These are phyloP conservation scores for Drosophila algonquin DNA, from an alignment of 2,888 invertebrate species.

Conservation along the genomic window DNA sequence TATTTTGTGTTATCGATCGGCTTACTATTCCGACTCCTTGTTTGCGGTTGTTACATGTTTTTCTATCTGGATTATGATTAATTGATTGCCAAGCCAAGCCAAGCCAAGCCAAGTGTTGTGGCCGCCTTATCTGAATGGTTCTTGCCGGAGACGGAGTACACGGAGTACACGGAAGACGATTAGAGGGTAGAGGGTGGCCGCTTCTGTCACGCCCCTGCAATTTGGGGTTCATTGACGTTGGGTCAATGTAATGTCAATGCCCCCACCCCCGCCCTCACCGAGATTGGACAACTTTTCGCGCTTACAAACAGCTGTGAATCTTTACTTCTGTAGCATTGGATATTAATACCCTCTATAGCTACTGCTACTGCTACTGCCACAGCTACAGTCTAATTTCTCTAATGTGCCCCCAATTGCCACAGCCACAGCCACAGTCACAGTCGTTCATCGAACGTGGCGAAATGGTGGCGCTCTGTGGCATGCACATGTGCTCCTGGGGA, in stretches of 20 bases:
- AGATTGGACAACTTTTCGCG: conserved; percentile 13
- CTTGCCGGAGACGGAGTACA: too few species aligned
- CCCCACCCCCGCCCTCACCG: too few species aligned
- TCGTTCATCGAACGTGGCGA: conserved; percentile 28
- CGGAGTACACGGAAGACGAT: conserved; percentile 8
- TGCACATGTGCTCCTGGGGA: conserved; percentile 24
- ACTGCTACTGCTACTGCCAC: too few species aligned
- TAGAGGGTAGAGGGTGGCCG: neutral
- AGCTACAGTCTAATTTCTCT: too few species aligned
- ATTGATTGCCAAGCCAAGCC: conserved; percentile 69
- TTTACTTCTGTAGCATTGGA: neutral
- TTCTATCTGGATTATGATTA: conserved; percentile 74
- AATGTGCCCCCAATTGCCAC: too few species aligned
- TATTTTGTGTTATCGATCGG: conserved; percentile 60
- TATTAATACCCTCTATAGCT: too few species aligned
- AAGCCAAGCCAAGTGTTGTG: conserved; percentile 51
- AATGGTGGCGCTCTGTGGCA: conserved; percentile 28
- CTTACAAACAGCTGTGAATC: conserved; percentile 61
- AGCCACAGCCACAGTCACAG: conserved; percentile 3
- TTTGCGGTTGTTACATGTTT: conserved; percentile 71
- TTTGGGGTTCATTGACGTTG: conserved; percentile 48
- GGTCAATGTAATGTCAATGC: conserved; percentile 48
- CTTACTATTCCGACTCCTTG: conserved; percentile 59
- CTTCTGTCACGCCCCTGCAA: conserved; percentile 64
- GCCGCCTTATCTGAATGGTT: conserved; percentile 43